phyloP scores from a whole-genome alignment of 2,888 invertebrate species.

The Antheraea assamensis region DNA sequence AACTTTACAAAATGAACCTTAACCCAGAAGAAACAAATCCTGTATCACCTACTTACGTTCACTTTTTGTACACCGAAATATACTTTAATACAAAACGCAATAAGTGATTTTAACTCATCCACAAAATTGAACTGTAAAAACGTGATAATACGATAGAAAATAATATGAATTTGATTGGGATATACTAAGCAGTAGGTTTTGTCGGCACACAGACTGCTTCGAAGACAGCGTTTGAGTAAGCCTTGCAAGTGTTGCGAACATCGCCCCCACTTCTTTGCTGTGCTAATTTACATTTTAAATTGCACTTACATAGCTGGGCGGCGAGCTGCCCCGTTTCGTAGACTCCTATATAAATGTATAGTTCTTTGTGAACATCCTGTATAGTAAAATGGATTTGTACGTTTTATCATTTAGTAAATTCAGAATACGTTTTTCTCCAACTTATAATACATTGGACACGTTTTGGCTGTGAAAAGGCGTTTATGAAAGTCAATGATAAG shows the following conservation, averaged over 20 bases:
- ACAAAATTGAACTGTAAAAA: conserved; percentile 20
- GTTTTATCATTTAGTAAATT: too few relatives aligned
- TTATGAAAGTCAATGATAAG: too few relatives aligned
- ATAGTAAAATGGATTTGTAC: neutral
- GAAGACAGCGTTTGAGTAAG: conserved; percentile 71
- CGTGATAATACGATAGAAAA: fast-evolving
- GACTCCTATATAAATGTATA: conserved; percentile 40
- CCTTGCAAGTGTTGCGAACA: conserved; percentile 55
- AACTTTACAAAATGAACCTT: conserved; percentile 42
- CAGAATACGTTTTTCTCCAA: too few relatives aligned
- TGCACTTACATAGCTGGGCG: conserved; percentile 80
- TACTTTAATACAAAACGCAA: conserved; percentile 3
- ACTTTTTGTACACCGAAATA: conserved; percentile 38
- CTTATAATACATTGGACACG: too few relatives aligned
- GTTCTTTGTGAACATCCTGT: neutral
- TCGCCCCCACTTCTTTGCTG: conserved; percentile 77
- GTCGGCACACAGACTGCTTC: conserved; percentile 23
- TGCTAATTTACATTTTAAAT: conserved; percentile 84
- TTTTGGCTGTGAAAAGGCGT: too few relatives aligned
- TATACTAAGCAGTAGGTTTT: neutral
- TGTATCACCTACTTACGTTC: conserved; percentile 31
- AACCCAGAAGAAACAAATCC: conserved; percentile 22
- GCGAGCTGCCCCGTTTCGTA: conserved; percentile 75
- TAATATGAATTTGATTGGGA: neutral
- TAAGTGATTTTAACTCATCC: neutral